phyloP scores from a whole-genome alignment of 2,888 invertebrate species.

The Mechanitis mazaeus region DNA sequence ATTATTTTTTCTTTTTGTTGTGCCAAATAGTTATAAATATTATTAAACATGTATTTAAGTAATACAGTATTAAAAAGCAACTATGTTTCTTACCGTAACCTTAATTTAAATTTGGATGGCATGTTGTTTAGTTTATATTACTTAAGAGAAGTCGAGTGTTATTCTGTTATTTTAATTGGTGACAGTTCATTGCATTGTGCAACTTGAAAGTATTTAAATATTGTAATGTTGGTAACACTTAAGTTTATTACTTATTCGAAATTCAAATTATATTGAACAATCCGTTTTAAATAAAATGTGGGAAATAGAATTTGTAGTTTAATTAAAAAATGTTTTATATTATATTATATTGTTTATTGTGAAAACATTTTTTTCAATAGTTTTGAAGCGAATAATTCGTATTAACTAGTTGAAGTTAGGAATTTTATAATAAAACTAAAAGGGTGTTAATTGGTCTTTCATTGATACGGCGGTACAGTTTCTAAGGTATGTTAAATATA shows the following conservation, averaged over 20 bases:
- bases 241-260: conserved; percentile 16
- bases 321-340: no score
- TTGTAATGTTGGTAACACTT: conserved; percentile 34
- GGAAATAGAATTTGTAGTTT: no score
- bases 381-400: no score
- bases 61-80: not conserved
- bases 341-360: no score
- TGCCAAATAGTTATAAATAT: no score
- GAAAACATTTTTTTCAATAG: no score
- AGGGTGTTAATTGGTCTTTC: conserved; percentile 23
- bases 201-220: conserved; percentile 44
- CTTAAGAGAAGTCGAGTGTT: conserved; percentile 11
- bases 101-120: conserved; percentile 11
- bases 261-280: no score
- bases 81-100: not conserved
- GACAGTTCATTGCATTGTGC: conserved; percentile 31
- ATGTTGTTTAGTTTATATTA: conserved; percentile 5
- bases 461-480: conserved; percentile 22
- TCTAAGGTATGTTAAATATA: conserved; percentile 19
- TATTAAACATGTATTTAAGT: no score
- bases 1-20: no score
- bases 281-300: no score
- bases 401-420: not conserved
- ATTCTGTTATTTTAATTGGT: conserved; percentile 40
- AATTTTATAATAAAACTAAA: conserved; percentile 5